Percentiles rank a stretch among this genome's conserved stretches.
Conservation (phyloP, 2,113 vertebrate genomes). For the Malurus melanocephalus region DNA sequence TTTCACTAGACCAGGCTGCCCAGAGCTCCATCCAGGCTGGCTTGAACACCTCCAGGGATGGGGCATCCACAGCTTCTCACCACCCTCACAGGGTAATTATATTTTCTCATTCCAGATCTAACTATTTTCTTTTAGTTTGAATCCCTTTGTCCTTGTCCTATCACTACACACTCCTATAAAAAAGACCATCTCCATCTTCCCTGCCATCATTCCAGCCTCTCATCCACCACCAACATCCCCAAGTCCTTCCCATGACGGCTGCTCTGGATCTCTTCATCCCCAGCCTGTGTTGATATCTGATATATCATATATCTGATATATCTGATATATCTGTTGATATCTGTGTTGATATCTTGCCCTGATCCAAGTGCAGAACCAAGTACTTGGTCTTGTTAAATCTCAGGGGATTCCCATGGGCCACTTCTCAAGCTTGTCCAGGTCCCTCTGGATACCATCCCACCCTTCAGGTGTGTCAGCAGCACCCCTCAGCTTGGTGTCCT, state of each 20-base stretch:
- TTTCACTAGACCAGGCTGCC: neutral
- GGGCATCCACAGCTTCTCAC: neutral
- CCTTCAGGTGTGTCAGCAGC: neutral
- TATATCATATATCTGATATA: too few relatives aligned
- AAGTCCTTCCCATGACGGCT: neutral
- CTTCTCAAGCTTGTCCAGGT: neutral
- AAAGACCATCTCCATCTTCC: neutral
- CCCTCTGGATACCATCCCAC: neutral
- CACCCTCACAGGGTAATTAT: neutral
- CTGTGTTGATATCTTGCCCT: neutral
- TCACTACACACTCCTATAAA: neutral
- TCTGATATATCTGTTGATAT: too few relatives aligned
- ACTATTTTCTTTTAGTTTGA: neutral
- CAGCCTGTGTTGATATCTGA: neutral
- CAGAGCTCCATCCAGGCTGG: neutral
- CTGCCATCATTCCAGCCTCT: neutral
- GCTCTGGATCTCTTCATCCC: neutral
- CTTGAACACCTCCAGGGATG: neutral
- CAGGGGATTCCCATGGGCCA: neutral
- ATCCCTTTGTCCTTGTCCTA: neutral
- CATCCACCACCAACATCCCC: neutral
- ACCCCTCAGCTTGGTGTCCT: neutral
- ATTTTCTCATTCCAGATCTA: neutral
- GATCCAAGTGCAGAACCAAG: neutral
- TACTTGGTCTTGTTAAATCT: neutral